Evolutionary conservation across 2,113 vertebrate genomes (phyloP), one percentile per base, ranked within the genome.

Genomic region (Colistium nudipinnis): DNA sequence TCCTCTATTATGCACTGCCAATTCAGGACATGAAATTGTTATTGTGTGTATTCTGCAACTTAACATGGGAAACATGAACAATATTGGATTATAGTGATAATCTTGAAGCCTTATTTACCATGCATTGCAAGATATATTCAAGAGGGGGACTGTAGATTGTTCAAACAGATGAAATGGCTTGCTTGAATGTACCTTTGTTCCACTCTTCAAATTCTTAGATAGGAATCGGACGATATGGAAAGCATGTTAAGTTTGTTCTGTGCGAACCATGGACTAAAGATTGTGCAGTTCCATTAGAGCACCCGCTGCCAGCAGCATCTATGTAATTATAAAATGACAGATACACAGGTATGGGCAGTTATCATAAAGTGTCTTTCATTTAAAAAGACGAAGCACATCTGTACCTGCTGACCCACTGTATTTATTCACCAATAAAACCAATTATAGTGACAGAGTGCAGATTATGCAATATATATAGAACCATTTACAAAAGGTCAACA

Each of bases 151-250:
- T 62, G 75, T 38, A 82, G 80, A 87, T 86, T 89, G 82, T 81
- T 81, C 74, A 85, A 89, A 87, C 81, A 86, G 83, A 89, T 81
- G 83, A 83, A 74, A 36, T 47, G 64, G 43, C 62, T 78, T 14
- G 47, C 35, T 27, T 54, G 43, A 75, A 73, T 78, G 54, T 57
- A 28, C 25, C 27, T 65, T 64, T 35, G 57, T 84, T 81, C 77
- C 69, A 70, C 73, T 83, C 65, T 80, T 84, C 71, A 72, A 63
- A 81, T 63, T 71, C n/a, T 49, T 48, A 44, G 77, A 88, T 75
- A 76, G 70, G 71, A 73, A 88, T 83, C 57, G 75, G 62, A 81
- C 71, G 70, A 78, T 73, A 83, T 81, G 74, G 55, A 83, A 85
- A 86, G 80, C 48, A 49, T 59, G 74, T 68, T 69, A 70, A 65